These are phyloP conservation scores for Etheostoma nigrum DNA, from an alignment of 2,797 vertebrate genomes.

Conservation along the genomic window DNA sequence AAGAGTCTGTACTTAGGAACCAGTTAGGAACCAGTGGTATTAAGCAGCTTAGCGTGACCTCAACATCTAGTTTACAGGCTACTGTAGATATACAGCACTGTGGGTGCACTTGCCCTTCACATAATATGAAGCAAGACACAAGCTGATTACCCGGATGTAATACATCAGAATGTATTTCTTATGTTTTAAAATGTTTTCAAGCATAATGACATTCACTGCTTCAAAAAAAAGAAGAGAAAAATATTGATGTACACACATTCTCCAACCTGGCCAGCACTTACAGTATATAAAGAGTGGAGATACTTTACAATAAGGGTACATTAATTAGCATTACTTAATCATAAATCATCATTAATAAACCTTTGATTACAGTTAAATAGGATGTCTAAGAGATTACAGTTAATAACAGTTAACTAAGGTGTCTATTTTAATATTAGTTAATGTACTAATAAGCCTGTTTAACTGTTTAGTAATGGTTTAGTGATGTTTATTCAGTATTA, in stretches of 20 bases:
- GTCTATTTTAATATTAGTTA: no score
- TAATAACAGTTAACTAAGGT: no score
- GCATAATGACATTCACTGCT: background rate
- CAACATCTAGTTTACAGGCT: slow-evolving; percentile 59
- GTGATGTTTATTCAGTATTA: no score
- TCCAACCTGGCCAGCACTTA: slow-evolving; percentile 4
- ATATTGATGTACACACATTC: background rate
- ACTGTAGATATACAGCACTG: slow-evolving; percentile 29
- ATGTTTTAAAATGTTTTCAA: background rate
- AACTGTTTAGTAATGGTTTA: no score
- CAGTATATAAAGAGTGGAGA: slow-evolving; percentile 25
- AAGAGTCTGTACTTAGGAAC: slow-evolving; percentile 54
- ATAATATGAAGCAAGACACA: slow-evolving; percentile 33
- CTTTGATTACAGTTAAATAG: no score
- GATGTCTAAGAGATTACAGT: no score
- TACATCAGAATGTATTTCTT: background rate
- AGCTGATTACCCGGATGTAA: background rate
- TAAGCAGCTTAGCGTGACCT: slow-evolving; percentile 75
- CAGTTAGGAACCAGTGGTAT: slow-evolving; percentile 53
- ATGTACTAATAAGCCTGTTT: no score
- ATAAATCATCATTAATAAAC: no score
- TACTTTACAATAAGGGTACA: no score
- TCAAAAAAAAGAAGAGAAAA: background rate
- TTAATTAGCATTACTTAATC: no score
- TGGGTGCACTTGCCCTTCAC: slow-evolving; percentile 39